phyloP scores from a whole-genome alignment of 1,140 invertebrate species.

The Coelopa frigida region DNA sequence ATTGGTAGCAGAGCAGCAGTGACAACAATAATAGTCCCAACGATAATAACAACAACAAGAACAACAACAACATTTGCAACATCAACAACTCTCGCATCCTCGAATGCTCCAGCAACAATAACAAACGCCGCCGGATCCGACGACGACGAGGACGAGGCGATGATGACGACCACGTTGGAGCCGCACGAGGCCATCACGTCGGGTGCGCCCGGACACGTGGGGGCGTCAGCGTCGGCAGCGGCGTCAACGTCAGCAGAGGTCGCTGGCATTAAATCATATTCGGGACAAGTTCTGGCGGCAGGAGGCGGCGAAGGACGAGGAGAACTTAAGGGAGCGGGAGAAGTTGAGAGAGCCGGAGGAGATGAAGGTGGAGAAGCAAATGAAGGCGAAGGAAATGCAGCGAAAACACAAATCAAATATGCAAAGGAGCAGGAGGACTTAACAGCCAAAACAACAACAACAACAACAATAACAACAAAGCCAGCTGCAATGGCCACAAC shows the following conservation, averaged over 20 bases:
- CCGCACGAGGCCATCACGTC: too few species aligned
- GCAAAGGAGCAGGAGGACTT: background rate
- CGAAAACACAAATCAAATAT: too few species aligned
- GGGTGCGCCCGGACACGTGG: too few species aligned
- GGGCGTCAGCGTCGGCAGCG: background rate
- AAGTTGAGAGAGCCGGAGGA: background rate
- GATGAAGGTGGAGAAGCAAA: too few species aligned
- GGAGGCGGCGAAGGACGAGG: background rate
- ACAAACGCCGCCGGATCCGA: conserved; percentile 14
- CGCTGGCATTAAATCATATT: background rate
- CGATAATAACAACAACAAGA: conserved; percentile 11
- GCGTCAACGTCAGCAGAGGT: conserved; percentile 9
- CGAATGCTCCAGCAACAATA: conserved; percentile 12
- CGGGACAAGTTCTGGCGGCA: conserved; percentile 1
- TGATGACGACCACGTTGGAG: conserved; percentile 7
- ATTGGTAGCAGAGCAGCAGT: background rate
- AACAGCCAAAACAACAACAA: conserved; percentile 7
- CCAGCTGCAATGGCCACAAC: too few species aligned
- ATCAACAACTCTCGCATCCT: conserved; percentile 12
- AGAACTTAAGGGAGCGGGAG: background rate
- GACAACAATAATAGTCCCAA: background rate
- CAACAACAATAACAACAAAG: background rate
- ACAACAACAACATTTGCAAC: conserved; percentile 5
- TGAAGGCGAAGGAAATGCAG: too few species aligned
- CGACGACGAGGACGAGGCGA: conserved; percentile 12